Evolutionary conservation across 2,888 invertebrate species (phyloP), one percentile per base, ranked within the genome.

Genomic region (Drosophila formosana): DNA sequence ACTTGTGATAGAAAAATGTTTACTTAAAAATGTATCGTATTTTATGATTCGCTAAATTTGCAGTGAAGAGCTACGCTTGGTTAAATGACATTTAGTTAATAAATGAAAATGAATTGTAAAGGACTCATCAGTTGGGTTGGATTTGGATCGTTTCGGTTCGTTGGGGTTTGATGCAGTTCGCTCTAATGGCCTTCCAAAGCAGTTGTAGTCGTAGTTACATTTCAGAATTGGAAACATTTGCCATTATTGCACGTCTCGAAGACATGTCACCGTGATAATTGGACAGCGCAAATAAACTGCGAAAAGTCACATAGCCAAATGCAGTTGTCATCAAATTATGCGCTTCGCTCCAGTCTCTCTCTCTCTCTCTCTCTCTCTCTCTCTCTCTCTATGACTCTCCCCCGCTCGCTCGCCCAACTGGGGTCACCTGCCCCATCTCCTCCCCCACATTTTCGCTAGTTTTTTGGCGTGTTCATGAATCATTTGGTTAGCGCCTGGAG

Each of bases 181-280:
- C 7, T 68, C 66, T 64, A 63, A 60, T 68, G 61, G 64, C 68
- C 64, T 78, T 77, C 64, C 13, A 32, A 53, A 49, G 60, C 32
- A 6, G 43, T 39, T 58, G 39, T 7, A 18, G 30, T 46, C 18
- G 13, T 3, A 7, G 3, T 64, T 64, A 55, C 67, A 69, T 75
- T 69, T 69, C 47, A 46, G 32, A 67, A 77, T 72, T 70, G 74
- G 0, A 70, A 75, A 73, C 67, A 79, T 73, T 77, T 72, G 71
- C 56, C 66, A 74, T 75, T 70, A 71, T 70, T 70, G 81, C 86
- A 86, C 86, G 86, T 86, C 62, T 66, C 46, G 52, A 30, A 68
- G 72, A 86, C 86, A 88, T 88, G 86, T 78, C 86, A 78, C 69
- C 88, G 88, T 88, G 86, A 79, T 88, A 64, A 82, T 81, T 82